Evolutionary conservation across 2,888 invertebrate species (phyloP).

Genomic region (Phragmatobia fuliginosa): DNA sequence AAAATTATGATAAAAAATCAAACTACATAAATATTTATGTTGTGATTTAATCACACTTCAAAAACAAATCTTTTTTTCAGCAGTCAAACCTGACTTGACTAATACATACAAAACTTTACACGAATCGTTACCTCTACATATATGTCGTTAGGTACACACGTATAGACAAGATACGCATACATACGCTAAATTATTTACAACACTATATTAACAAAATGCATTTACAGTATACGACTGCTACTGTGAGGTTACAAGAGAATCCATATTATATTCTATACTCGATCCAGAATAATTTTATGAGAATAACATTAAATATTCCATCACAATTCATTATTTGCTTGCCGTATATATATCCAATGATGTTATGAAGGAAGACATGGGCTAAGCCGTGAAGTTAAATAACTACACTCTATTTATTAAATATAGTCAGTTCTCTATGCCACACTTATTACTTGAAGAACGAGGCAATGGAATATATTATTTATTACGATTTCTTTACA

Average conservation of each 20-base stretch:
- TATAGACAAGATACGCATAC: constrained; percentile 44
- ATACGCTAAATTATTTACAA: constrained; percentile 43
- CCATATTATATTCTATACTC: constrained; percentile 15
- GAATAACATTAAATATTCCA: constrained; percentile 12
- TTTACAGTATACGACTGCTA: constrained; percentile 35
- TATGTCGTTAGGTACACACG: constrained; percentile 49
- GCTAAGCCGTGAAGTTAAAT: no score
- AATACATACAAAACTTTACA: constrained; percentile 65
- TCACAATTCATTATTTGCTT: constrained; percentile 10
- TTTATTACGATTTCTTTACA: no score
- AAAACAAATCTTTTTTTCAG: constrained; percentile 66
- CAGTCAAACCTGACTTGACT: constrained; percentile 50
- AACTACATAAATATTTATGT: constrained; percentile 57
- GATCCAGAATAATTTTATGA: constrained; percentile 7
- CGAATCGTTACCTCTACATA: constrained; percentile 58
- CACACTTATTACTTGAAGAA: no score
- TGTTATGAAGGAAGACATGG: neutral
- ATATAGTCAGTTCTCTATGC: no score
- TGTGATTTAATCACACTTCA: constrained; percentile 83
- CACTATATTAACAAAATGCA: constrained; percentile 54
- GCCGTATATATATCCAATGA: neutral
- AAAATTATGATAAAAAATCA: constrained; percentile 41
- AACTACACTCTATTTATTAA: no score
- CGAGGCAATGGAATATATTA: no score
- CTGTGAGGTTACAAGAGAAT: constrained; percentile 39